phyloP scores from a whole-genome alignment of 2,888 invertebrate genomes.

The Caenorhabditis sinica region DNA sequence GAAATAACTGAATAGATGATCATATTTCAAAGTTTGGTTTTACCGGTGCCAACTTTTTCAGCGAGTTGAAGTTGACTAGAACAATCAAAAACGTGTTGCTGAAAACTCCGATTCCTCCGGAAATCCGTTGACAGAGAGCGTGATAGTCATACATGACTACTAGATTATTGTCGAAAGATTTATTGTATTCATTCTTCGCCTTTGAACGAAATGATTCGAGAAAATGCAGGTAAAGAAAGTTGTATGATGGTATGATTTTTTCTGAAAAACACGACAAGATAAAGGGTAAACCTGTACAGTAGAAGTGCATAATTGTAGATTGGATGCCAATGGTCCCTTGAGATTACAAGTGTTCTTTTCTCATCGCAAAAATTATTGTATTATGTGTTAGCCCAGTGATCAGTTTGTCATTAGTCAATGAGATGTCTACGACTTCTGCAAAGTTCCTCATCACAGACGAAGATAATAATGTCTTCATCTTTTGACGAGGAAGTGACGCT shows the following conservation, averaged over 20 bases:
- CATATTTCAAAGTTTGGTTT: neutral
- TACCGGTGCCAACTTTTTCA: slow-evolving; percentile 29
- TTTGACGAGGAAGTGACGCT: neutral
- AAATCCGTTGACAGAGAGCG: neutral
- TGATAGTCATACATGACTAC: slow-evolving; percentile 3
- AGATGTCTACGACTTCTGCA: neutral
- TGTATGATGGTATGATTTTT: neutral
- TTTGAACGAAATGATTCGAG: neutral
- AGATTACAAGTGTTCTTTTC: neutral
- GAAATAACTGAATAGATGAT: neutral
- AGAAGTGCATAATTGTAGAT: neutral
- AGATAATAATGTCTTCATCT: neutral
- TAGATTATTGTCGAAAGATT: neutral
- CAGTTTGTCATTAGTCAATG: neutral
- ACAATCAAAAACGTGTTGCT: neutral
- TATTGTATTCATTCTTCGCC: neutral
- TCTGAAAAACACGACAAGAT: neutral
- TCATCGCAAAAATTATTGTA: too few species aligned
- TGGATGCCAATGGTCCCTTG: neutral
- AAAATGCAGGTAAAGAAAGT: neutral
- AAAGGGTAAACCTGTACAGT: neutral
- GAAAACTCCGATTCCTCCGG: neutral
- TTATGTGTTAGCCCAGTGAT: neutral
- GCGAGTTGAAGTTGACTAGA: slow-evolving; percentile 24
- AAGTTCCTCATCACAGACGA: neutral